These are phyloP conservation scores for Ramphastos sulfuratus DNA, from an alignment of 2,113 vertebrate genomes.

Conservation along the genomic window DNA sequence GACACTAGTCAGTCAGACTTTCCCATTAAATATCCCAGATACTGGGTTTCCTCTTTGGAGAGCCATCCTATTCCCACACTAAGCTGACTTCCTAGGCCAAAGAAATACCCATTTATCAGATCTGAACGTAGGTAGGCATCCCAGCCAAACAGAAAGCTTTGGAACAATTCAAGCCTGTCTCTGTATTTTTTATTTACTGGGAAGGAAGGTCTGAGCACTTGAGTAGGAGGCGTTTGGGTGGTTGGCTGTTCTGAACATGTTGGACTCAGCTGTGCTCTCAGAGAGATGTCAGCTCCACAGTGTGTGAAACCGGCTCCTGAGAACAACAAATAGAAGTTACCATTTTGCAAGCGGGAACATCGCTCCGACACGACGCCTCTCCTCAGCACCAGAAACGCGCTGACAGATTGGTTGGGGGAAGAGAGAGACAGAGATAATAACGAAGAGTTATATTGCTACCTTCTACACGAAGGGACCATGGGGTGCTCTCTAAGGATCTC, in stretches of 20 bases:
- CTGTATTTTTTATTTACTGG: conserved; percentile 44
- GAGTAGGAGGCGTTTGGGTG: conserved; percentile 60
- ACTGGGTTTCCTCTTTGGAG: not conserved
- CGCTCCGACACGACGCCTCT: conserved; percentile 51
- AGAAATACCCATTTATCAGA: not conserved
- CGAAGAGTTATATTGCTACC: not conserved
- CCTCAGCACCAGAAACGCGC: conserved; percentile 48
- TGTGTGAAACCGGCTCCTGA: conserved; percentile 69
- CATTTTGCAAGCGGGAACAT: conserved; percentile 73
- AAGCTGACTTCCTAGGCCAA: not conserved
- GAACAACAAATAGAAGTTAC: conserved; percentile 76
- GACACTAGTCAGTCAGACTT: not conserved
- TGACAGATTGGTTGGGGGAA: conserved; percentile 69
- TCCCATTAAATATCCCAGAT: not conserved
- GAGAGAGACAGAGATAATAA: conserved; percentile 57
- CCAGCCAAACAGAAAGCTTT: not conserved
- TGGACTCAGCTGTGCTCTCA: conserved; percentile 63
- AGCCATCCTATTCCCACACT: not conserved
- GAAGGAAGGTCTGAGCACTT: conserved; percentile 19
- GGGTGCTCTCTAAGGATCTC: conserved; percentile 49
- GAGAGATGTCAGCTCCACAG: conserved; percentile 53
- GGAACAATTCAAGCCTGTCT: conserved; percentile 10
- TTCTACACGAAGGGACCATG: conserved; percentile 22
- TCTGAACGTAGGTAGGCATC: not conserved
- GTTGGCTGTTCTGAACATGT: conserved; percentile 68